Evolutionary conservation across 2,888 invertebrate species (phyloP).

Genomic region (Pristionchus fissidentatus): DNA sequence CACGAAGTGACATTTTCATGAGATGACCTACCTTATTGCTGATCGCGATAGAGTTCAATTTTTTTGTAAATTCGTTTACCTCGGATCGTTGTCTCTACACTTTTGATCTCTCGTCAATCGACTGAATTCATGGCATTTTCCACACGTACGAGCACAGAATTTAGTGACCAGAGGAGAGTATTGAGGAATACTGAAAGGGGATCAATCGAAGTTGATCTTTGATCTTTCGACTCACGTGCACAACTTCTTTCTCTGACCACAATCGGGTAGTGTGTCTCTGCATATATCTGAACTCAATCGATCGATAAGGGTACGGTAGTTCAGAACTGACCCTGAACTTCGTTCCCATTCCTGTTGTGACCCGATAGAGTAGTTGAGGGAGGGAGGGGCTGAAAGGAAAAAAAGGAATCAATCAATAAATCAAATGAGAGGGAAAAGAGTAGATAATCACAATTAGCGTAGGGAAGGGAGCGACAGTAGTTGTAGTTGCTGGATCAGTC

Average conservation of each 20-base stretch:
- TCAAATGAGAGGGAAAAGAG: neutral
- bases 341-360: conserved; percentile 23
- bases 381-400: neutral
- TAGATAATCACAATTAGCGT: neutral
- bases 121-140: conserved; percentile 31
- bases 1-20: neutral
- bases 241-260: conserved; percentile 12
- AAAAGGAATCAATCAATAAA: neutral
- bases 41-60: no score
- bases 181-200: neutral
- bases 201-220: neutral
- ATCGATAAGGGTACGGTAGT: neutral
- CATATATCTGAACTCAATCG: neutral
- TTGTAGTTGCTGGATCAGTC: neutral
- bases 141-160: conserved; percentile 28
- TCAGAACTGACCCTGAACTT: neutral
- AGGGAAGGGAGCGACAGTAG: neutral
- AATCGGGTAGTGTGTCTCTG: neutral
- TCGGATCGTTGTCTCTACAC: conserved; percentile 33
- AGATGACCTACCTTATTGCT: neutral
- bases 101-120: conserved; percentile 35
- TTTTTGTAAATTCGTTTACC: neutral
- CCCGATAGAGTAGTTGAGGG: neutral
- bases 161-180: conserved; percentile 27
- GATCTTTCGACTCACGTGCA: conserved; percentile 14